Percentiles rank a stretch among this genome's conserved stretches.
These are phyloP conservation scores for Callithrix jacchus DNA, from an alignment of 2,113 vertebrate genomes.

Conservation along the genomic window DNA sequence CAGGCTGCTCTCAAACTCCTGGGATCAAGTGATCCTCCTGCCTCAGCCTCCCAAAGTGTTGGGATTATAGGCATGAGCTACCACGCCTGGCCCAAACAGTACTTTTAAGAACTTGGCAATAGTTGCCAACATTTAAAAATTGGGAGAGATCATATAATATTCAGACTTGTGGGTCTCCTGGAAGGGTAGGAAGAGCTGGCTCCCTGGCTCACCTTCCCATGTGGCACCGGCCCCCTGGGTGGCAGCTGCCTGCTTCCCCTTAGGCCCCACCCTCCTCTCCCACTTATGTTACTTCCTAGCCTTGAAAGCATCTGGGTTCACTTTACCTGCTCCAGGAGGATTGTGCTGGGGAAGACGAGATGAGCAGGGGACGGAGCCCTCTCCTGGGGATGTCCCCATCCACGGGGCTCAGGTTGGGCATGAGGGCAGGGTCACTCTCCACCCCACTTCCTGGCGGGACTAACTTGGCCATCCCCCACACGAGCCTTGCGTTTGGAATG, in stretches of 20 bases:
- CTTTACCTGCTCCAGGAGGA: not conserved
- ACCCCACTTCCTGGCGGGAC: not conserved
- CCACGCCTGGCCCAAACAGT: no score
- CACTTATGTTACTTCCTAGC: fast-evolving
- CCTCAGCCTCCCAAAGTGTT: no score
- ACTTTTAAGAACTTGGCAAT: not conserved
- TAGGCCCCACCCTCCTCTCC: fast-evolving
- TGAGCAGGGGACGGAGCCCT: not conserved
- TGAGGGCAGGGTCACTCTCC: fast-evolving
- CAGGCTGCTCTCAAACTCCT: no score
- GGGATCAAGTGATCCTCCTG: no score
- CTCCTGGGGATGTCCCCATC: not conserved
- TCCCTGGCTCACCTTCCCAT: fast-evolving
- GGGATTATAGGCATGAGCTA: no score
- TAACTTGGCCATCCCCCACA: not conserved
- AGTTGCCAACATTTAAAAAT: not conserved
- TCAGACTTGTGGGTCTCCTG: not conserved
- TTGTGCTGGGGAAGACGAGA: not conserved
- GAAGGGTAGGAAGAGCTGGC: not conserved
- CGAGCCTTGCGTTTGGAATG: not conserved
- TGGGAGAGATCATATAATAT: not conserved
- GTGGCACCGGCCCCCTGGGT: fast-evolving
- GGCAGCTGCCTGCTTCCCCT: not conserved
- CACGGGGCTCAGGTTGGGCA: not conserved
- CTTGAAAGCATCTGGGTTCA: not conserved